Conservation (phyloP, 2,113 vertebrate species). For the Haliaeetus leucogaster region DNA sequence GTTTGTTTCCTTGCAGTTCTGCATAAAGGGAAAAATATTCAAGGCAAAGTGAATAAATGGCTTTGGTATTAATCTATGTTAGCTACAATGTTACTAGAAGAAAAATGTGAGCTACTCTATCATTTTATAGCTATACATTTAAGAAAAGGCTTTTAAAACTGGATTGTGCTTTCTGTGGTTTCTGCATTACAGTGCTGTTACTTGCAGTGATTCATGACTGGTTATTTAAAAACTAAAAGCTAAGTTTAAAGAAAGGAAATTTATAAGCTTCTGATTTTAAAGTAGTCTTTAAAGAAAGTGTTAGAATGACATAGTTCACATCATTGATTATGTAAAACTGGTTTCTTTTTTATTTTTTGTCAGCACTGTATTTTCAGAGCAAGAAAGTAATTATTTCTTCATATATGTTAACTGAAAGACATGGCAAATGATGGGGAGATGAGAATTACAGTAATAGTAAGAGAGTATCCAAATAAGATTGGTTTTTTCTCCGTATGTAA, state of each 20-base stretch:
- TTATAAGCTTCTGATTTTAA: not conserved
- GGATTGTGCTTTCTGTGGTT: not conserved
- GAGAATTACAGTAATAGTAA: not conserved
- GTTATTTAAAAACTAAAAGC: slow-evolving; percentile 23
- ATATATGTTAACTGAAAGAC: not conserved
- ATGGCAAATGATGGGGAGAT: not conserved
- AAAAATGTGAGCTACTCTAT: not conserved
- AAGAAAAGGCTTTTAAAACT: slow-evolving; percentile 4
- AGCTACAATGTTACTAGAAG: not conserved
- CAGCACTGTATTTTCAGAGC: not conserved
- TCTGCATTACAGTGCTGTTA: not conserved
- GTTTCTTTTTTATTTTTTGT: not conserved
- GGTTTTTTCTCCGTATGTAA: not conserved
- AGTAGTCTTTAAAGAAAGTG: not conserved
- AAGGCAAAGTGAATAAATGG: not conserved
- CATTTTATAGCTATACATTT: not conserved
- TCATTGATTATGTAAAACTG: not conserved
- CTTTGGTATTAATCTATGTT: not conserved
- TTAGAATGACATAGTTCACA: not conserved
- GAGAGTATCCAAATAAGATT: not conserved
- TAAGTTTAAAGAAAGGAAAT: not conserved
- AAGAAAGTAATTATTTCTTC: not conserved
- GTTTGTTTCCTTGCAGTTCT: not conserved
- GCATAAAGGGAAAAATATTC: not conserved
- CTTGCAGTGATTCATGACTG: not conserved